Base-by-base conservation (phyloP, 2,113 vertebrate genomes). In the Jaculus jaculus region DNA sequence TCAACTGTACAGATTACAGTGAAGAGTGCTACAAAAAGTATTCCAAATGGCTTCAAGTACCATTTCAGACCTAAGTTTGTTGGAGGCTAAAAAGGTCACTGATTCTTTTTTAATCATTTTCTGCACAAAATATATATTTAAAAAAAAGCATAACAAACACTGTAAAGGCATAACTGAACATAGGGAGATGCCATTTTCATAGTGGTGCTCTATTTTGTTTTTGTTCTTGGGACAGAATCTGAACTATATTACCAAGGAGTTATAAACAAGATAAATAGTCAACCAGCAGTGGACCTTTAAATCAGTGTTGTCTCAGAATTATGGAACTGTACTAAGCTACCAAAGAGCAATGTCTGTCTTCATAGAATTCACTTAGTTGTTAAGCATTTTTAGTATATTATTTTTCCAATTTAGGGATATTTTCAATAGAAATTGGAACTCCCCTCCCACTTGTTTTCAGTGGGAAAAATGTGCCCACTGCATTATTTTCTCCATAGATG, bases 401-500 rank as follows among this genome's bases (percentile, higher is more conserved):
- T 39, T 92, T 86, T 94, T 92, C 96, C 95, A 79, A 81, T 92
- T 96, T 97, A 47, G 96, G 96, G 86, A 94, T 71, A 58, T 88
- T 95, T 96, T 94, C 90, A 97, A 96, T 68, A 95, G 32, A 96
- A 96, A 96, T 96, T 85, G 86, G 96, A 96, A 98, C 96, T 81
- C 84, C 94, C 61, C 96, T 81, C 84, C 94, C 61, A 93, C 92
- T 72, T 97, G 60, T 93, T 97, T 97, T 90, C 84, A 94, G 8
- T 78, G 97, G 90, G 92, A 17, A 68, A 97, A 94, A 73, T 95
- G 58, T 81, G 28, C 11, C 61, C 37, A 80, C 2, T 54, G 74
- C 28, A 84, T 65, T 84, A 84, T 97, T 96, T 96, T 77, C 91
- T 89, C 17, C 51, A 69, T 92, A 80, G 78, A 74, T 74, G 2